Evolutionary conservation across 2,797 vertebrate species (phyloP).

Genomic region (Epinephelus awoara): DNA sequence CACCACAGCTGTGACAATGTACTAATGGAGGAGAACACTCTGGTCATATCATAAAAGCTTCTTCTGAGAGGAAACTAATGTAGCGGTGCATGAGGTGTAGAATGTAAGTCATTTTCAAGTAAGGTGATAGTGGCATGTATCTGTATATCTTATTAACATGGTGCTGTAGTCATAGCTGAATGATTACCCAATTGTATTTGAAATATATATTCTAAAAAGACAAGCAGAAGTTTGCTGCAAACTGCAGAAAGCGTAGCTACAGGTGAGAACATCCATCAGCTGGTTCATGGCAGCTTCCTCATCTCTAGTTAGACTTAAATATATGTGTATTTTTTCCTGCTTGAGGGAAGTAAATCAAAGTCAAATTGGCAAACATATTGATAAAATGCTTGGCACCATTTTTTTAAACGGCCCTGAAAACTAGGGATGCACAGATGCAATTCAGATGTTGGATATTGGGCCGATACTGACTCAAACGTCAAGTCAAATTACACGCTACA

Average conservation of each 20-base stretch:
- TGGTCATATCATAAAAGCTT: neutral
- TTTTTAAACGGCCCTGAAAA: neutral
- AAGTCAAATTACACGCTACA: no score
- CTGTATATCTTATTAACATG: neutral
- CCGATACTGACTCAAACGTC: no score
- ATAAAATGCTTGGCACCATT: neutral
- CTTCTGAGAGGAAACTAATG: conserved; percentile 15
- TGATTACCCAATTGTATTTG: neutral
- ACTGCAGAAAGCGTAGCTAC: neutral
- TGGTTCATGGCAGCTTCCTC: neutral
- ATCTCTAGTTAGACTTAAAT: neutral
- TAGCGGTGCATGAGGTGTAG: neutral
- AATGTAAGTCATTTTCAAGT: neutral
- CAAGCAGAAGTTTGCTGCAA: neutral
- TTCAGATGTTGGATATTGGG: no score
- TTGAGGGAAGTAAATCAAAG: conserved; percentile 7
- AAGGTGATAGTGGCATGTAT: neutral
- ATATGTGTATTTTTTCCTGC: neutral
- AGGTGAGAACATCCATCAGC: neutral
- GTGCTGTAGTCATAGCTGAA: neutral
- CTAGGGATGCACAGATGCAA: no score
- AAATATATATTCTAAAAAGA: neutral
- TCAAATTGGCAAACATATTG: neutral
- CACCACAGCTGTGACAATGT: neutral
- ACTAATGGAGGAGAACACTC: neutral